Evolutionary conservation across 2,113 vertebrate genomes (phyloP).

Genomic region (Vireo altiloquus): DNA sequence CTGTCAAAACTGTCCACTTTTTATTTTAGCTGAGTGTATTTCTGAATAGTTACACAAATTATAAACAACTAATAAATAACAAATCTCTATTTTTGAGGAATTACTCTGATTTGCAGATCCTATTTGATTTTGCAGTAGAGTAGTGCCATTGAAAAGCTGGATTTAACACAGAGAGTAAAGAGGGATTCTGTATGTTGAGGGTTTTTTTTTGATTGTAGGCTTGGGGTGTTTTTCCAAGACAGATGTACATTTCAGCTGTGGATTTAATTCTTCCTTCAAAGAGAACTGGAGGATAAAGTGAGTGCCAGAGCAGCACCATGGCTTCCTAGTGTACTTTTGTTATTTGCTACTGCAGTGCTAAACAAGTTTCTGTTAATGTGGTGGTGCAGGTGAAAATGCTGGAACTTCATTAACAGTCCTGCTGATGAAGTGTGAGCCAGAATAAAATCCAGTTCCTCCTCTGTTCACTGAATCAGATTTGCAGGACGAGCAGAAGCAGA

Average conservation of each 20-base stretch:
- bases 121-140: background rate
- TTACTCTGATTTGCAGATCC: background rate
- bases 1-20: background rate
- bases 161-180: conserved; percentile 1
- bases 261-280: conserved; percentile 48
- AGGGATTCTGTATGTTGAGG: background rate
- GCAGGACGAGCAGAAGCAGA: background rate
- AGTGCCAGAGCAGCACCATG: background rate
- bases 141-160: background rate
- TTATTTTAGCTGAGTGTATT: background rate
- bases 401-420: conserved; percentile 1
- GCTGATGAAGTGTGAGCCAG: conserved; percentile 22
- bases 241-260: conserved; percentile 1
- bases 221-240: background rate
- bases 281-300: background rate
- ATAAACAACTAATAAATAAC: background rate
- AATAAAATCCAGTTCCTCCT: conserved; percentile 5
- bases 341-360: background rate
- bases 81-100: background rate
- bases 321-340: background rate
- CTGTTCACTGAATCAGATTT: background rate
- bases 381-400: conserved; percentile 41
- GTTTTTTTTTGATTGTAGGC: background rate
- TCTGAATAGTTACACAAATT: background rate
- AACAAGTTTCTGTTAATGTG: conserved; percentile 1